These are phyloP conservation scores for Trachelus tabidus DNA, from an alignment of 2,888 invertebrate species.

Conservation along the genomic window DNA sequence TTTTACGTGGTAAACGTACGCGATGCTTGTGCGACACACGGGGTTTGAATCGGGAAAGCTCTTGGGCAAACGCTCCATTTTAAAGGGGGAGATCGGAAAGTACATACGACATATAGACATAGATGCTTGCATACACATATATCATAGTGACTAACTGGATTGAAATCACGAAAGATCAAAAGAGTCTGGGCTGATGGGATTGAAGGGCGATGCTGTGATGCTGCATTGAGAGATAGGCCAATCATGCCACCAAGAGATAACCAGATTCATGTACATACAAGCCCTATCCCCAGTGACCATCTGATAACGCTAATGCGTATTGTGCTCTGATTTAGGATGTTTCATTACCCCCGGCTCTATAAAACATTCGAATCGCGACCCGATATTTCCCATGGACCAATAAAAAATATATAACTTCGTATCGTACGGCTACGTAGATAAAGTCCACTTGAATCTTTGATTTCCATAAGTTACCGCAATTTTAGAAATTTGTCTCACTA, in stretches of 20 bases:
- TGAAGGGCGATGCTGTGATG: neutral
- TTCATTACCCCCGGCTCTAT: neutral
- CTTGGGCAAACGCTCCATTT: neutral
- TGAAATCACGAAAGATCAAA: slow-evolving; percentile 63
- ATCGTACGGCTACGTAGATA: neutral
- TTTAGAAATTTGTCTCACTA: neutral
- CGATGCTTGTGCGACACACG: neutral
- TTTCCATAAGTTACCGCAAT: neutral
- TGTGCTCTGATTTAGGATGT: slow-evolving; percentile 13
- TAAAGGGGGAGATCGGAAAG: neutral
- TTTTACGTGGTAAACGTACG: neutral
- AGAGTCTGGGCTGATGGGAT: slow-evolving; percentile 37
- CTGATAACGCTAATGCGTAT: slow-evolving; percentile 8
- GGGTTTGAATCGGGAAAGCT: neutral
- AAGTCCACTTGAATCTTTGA: neutral
- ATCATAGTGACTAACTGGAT: slow-evolving; percentile 53
- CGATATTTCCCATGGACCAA: neutral
- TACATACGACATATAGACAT: neutral
- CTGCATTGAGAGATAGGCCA: slow-evolving; percentile 28
- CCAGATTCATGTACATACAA: slow-evolving; percentile 36
- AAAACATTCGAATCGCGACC: neutral
- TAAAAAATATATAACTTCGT: neutral
- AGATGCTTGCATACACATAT: neutral
- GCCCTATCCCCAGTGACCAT: neutral
- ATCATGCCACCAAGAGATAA: slow-evolving; percentile 50